Conservation (phyloP, 2,888 invertebrate genomes). For the Sclerodermus sp. region DNA sequence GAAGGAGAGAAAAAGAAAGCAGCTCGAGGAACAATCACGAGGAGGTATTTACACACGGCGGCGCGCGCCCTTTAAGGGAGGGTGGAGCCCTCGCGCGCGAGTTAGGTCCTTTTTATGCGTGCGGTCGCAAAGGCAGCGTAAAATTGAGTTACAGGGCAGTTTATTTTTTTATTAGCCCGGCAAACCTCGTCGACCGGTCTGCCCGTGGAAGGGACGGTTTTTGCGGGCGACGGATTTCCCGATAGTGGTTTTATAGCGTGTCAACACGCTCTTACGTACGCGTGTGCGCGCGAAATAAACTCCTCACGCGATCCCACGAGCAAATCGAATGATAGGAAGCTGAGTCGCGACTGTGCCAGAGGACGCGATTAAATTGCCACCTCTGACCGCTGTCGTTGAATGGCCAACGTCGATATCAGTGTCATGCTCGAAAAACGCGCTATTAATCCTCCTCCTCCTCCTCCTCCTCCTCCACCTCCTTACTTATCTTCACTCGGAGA, state of each 20-base stretch:
- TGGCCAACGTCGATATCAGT: too few relatives aligned
- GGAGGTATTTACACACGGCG: slow-evolving; percentile 33
- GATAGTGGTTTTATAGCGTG: slow-evolving; percentile 56
- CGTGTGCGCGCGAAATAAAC: slow-evolving; percentile 4
- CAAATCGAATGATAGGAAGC: slow-evolving; percentile 32
- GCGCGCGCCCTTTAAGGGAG: slow-evolving; percentile 31
- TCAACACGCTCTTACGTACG: slow-evolving; percentile 50
- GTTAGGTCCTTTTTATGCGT: slow-evolving; percentile 37
- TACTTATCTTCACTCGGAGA: too few relatives aligned
- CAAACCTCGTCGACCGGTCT: slow-evolving; percentile 18
- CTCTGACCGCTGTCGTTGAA: too few relatives aligned
- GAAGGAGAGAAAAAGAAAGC: slow-evolving; percentile 22
- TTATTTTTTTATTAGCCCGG: slow-evolving; percentile 49
- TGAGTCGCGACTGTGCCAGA: neutral
- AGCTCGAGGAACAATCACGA: slow-evolving; percentile 27
- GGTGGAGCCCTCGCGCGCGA: slow-evolving; percentile 35
- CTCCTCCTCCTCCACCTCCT: too few relatives aligned
- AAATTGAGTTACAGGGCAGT: slow-evolving; percentile 52
- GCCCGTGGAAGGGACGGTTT: slow-evolving; percentile 43
- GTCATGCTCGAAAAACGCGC: too few relatives aligned
- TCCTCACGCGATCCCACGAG: slow-evolving; percentile 37
- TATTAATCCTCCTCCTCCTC: too few relatives aligned
- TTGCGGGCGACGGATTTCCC: slow-evolving; percentile 53
- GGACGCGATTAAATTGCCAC: too few relatives aligned
- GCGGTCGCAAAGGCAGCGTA: slow-evolving; percentile 43